Base-by-base conservation (phyloP, 2,113 vertebrate genomes). In the Boulengerochromis microlepis region DNA sequence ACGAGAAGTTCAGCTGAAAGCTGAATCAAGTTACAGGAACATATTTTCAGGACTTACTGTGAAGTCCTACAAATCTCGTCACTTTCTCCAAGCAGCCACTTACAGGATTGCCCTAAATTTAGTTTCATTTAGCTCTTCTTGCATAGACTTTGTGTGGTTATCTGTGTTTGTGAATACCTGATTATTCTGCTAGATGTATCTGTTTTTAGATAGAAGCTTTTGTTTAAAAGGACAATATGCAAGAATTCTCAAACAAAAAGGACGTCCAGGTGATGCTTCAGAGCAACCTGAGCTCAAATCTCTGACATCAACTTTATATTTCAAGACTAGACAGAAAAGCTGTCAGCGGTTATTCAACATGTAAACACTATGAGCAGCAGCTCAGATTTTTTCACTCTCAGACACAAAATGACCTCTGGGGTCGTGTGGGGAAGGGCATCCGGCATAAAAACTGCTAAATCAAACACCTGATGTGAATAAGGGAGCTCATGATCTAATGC, bases 391-490 rank as follows among this genome's bases (percentile, higher is more conserved):
- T 35, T 19, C 31, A 7, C 31, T 2, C 31, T 66, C 61, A n/a
- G 57, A 35, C 59, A 69, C 64, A 22, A 22, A 40, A 38, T 40
- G 33, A 38, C 33, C 11, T 22, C 35, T 40, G 35, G 35, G 64
- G 35, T 40, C 4, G 1, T 40, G 35, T 6, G 11, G 4, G 33
- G 64, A 22, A 0, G 61, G 1, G 10, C 33, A 1, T 38, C 61
- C 7, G 3, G 61, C 61, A 40, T 22, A 22, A 8, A 22, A 69
- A 40, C 64, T 15, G 35, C 64, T 15, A 9, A 69, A 40, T 15
- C 33, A 8, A 22, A 69, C 64, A 22, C 7, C 33, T 38, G 19
- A 13, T 2, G 35, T 40, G 64, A 69, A 1, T 69, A 13, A 13
- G 19, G 61, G 10, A 38, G 33, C 31, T 35, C 31, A 1, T n/a